Evolutionary conservation across 2,113 vertebrate species (phyloP).

Genomic region (Oophaga pumilio): DNA sequence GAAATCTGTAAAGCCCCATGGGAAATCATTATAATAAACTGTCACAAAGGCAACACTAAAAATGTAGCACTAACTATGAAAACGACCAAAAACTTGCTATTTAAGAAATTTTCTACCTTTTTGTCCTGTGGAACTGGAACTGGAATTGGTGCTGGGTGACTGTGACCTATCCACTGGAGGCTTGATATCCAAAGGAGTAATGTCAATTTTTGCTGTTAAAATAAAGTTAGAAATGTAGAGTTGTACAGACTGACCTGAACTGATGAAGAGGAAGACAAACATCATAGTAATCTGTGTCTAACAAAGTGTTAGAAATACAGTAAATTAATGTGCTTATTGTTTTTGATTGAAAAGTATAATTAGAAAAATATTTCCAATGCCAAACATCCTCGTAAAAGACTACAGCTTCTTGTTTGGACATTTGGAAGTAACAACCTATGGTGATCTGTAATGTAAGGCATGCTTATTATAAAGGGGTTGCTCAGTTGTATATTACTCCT

Average conservation of each 20-base stretch:
- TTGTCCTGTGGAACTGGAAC: background rate
- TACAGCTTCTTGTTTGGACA: background rate
- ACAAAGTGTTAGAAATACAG: background rate
- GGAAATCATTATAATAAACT: background rate
- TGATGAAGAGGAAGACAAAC: background rate
- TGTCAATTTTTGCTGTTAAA: constrained; percentile 11
- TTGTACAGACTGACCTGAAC: background rate
- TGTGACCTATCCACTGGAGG: background rate
- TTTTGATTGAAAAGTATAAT: background rate
- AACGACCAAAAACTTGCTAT: background rate
- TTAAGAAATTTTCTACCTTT: constrained; percentile 8
- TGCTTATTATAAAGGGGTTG: background rate
- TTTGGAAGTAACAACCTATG: background rate
- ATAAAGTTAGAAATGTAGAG: background rate
- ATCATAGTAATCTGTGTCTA: background rate
- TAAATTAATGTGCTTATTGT: background rate
- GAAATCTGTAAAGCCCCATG: background rate
- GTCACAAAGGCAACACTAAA: background rate
- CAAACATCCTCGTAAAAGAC: background rate
- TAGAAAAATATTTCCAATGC: background rate
- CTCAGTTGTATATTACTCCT: background rate
- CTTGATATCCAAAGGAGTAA: background rate
- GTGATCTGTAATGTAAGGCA: background rate
- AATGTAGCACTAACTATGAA: background rate
- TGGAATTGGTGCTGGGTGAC: background rate